phyloP scores from a whole-genome alignment of 2,113 vertebrate genomes.

The Propithecus coquereli region DNA sequence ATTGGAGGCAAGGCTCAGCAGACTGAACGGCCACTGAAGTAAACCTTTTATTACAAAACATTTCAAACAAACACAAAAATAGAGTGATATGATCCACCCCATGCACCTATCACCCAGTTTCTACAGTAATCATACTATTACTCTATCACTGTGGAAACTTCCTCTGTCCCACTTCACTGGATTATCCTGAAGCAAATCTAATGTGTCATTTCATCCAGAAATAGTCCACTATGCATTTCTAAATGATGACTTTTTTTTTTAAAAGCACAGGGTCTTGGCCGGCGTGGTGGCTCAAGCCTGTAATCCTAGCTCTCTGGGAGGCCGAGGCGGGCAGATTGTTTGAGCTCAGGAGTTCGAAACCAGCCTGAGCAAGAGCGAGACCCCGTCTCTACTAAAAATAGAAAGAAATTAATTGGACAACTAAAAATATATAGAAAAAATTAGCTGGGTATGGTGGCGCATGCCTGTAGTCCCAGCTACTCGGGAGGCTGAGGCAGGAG shows the following conservation, averaged over 20 bases:
- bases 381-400: too few species aligned
- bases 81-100: not conserved
- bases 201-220: not conserved
- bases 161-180: not conserved
- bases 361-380: too few species aligned
- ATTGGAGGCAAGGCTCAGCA: not conserved
- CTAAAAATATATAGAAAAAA: too few species aligned
- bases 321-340: too few species aligned
- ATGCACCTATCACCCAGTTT: not conserved
- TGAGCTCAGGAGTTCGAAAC: too few species aligned
- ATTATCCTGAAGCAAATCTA: not conserved
- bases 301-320: too few species aligned
- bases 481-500: too few species aligned
- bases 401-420: too few species aligned
- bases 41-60: not conserved
- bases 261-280: too few species aligned
- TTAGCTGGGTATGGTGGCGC: too few species aligned
- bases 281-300: too few species aligned
- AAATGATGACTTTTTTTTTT: not conserved
- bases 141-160: not conserved
- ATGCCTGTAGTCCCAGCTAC: too few species aligned
- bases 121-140: not conserved
- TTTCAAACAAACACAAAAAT: constrained; percentile 21
- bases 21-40: not conserved
- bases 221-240: not conserved